These are phyloP conservation scores for Nannoperca obscura DNA, from an alignment of 2,797 vertebrate species.

Conservation along the genomic window DNA sequence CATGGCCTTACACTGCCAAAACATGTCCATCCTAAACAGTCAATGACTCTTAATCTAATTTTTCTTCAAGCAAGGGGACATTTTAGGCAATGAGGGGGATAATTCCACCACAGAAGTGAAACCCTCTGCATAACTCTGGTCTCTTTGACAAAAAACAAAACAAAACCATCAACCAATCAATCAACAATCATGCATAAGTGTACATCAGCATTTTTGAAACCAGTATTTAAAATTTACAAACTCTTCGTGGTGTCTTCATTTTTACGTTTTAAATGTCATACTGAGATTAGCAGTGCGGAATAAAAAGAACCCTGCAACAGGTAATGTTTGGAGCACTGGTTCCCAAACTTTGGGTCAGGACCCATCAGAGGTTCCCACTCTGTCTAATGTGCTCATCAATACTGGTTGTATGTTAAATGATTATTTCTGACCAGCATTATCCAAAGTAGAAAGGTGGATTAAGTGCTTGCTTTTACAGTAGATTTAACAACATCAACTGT, in stretches of 20 bases:
- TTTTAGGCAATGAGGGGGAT: not conserved
- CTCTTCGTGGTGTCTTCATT: no score
- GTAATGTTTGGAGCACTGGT: no score
- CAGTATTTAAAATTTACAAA: no score
- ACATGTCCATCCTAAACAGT: slow-evolving; percentile 24
- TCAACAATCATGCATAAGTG: no score
- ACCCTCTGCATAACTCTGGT: not conserved
- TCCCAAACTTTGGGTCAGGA: no score
- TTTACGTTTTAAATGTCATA: no score
- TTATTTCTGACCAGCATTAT: not conserved
- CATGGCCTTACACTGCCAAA: slow-evolving; percentile 21
- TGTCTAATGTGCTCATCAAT: not conserved
- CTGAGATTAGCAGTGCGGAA: no score
- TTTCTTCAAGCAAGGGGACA: slow-evolving; percentile 6
- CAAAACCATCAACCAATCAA: no score
- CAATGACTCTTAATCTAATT: slow-evolving; percentile 22
- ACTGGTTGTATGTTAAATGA: not conserved
- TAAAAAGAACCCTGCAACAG: no score
- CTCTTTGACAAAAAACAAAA: no score
- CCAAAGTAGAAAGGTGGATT: not conserved
- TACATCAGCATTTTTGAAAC: no score
- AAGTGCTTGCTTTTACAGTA: not conserved
- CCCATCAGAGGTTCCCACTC: no score
- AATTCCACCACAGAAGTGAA: slow-evolving; percentile 3
- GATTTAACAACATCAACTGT: slow-evolving; percentile 6